Conservation (phyloP, 2,113 vertebrate genomes). For the Onychostruthus taczanowskii region DNA sequence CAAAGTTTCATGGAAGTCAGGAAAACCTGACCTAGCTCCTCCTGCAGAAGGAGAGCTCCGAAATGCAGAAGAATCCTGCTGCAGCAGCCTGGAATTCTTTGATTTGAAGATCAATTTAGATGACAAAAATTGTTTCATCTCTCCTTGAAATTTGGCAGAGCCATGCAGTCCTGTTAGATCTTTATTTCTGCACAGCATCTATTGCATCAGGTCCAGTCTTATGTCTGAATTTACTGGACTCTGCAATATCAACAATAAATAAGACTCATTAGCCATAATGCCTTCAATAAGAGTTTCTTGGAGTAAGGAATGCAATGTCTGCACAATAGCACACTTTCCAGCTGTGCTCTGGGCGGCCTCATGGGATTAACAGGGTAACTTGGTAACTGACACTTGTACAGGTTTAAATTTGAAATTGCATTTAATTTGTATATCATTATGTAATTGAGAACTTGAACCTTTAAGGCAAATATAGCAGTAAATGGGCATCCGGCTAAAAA, state of each 20-base stretch:
- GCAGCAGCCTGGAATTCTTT: background rate
- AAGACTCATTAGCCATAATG: constrained; percentile 51
- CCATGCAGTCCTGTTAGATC: background rate
- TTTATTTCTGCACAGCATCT: background rate
- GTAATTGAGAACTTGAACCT: constrained; percentile 72
- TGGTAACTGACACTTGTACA: constrained; percentile 70
- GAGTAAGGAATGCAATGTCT: constrained; percentile 58
- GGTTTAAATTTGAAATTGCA: constrained; percentile 76
- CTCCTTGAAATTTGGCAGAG: background rate
- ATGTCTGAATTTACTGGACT: background rate
- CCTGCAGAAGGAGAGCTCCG: background rate
- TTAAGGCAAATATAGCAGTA: constrained; percentile 69
- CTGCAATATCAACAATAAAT: constrained; percentile 4
- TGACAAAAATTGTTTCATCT: background rate
- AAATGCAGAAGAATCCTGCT: background rate
- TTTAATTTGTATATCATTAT: constrained; percentile 80
- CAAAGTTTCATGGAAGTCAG: background rate
- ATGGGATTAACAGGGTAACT: constrained; percentile 55
- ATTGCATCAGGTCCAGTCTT: background rate
- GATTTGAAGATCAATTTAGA: background rate
- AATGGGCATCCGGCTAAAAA: constrained; percentile 72
- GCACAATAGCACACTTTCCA: constrained; percentile 38
- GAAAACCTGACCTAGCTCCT: background rate
- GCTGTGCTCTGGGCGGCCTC: constrained; percentile 70
- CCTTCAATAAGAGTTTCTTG: constrained; percentile 61